phyloP scores from a whole-genome alignment of 2,113 vertebrate genomes.

The Aplodontia rufa region DNA sequence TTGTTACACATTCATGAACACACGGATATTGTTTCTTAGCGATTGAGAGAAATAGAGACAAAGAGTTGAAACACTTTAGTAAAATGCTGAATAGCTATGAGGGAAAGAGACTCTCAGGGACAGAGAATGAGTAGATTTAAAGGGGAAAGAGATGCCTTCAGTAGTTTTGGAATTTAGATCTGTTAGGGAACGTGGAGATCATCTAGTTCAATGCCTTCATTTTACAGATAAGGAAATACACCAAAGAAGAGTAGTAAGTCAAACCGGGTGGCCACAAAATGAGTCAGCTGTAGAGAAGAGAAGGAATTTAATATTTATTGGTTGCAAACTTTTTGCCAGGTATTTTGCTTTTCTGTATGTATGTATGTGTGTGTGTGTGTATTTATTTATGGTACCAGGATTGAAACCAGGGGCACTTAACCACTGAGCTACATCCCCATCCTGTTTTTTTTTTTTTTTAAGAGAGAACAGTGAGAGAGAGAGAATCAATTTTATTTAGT shows the following conservation, averaged over 20 bases:
- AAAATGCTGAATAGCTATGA: neutral
- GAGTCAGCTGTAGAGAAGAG: neutral
- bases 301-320: neutral
- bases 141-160: neutral
- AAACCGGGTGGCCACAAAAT: neutral
- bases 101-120: neutral
- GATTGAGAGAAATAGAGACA: neutral
- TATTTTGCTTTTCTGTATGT: neutral
- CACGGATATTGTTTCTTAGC: too few relatives aligned
- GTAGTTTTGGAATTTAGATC: neutral
- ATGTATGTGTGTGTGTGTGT: too few relatives aligned
- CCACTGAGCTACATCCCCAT: too few relatives aligned
- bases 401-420: too few relatives aligned
- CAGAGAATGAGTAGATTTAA: neutral
- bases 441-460: too few relatives aligned
- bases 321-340: neutral
- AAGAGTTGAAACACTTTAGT: neutral
- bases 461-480: too few relatives aligned
- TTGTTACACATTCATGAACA: too few relatives aligned
- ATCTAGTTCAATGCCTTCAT: neutral
- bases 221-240: constrained; percentile 2
- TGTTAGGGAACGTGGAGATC: neutral
- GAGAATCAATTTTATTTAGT: too few relatives aligned
- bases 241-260: neutral
- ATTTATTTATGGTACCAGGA: too few relatives aligned